Conservation (phyloP, 2,113 vertebrate species). For the Procavia capensis region DNA sequence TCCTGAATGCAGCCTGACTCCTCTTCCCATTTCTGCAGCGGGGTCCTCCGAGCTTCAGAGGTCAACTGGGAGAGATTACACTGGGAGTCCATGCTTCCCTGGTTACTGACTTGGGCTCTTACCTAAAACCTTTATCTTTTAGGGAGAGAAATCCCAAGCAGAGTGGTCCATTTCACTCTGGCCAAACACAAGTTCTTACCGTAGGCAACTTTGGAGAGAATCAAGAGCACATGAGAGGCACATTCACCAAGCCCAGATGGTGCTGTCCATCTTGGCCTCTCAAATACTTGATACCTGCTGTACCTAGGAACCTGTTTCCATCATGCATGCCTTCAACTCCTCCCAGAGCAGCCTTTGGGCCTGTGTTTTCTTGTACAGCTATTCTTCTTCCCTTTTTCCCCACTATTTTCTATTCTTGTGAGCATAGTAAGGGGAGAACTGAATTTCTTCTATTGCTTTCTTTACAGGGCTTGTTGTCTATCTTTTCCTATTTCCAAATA, state of each 20-base stretch:
- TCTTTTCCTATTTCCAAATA: background rate
- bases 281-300: rapidly evolving
- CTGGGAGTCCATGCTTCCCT: background rate
- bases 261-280: rapidly evolving
- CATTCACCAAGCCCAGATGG: background rate
- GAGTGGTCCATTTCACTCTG: background rate
- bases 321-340: rapidly evolving
- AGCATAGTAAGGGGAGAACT: background rate
- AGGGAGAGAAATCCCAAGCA: constrained; percentile 18
- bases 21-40: background rate
- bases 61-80: constrained; percentile 39
- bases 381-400: background rate
- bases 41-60: background rate
- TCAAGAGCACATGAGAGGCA: rapidly evolving
- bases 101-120: background rate
- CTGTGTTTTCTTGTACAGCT: background rate
- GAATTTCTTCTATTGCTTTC: background rate
- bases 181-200: constrained; percentile 61
- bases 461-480: background rate
- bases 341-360: background rate
- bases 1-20: background rate
- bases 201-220: background rate
- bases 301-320: rapidly evolving
- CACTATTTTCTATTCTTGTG: background rate
- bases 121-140: background rate